Evolutionary conservation across 1,140 invertebrate species (phyloP).

Genomic region (Zaprionus ornatus): DNA sequence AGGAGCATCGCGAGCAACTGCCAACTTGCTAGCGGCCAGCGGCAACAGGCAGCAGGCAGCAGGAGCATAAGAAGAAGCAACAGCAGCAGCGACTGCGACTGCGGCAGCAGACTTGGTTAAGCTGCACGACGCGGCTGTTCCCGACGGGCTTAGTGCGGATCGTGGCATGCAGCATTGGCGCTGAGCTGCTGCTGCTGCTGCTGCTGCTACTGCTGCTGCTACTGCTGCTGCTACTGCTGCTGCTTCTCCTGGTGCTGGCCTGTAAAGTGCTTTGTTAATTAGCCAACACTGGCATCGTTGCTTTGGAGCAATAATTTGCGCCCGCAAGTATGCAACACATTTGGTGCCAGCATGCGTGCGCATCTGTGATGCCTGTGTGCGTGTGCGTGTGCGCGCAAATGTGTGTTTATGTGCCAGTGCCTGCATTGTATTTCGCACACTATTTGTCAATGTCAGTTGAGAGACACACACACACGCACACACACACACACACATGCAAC

Average conservation of each 20-base stretch:
- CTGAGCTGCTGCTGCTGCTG: background rate
- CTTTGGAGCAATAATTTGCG: constrained; percentile 76
- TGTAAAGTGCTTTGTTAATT: constrained; percentile 82
- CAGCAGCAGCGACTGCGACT: background rate
- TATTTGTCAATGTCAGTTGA: constrained; percentile 76
- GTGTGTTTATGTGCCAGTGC: constrained; percentile 16
- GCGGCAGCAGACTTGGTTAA: background rate
- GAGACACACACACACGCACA: constrained; percentile 10
- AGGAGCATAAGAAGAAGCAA: constrained; percentile 17
- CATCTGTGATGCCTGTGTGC: constrained; percentile 2
- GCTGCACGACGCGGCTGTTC: background rate
- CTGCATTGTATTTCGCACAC: constrained; percentile 72
- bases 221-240: background rate
- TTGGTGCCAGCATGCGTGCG: constrained; percentile 49
- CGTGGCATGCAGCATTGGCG: background rate
- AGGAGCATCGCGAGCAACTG: background rate
- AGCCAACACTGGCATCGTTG: constrained; percentile 69
- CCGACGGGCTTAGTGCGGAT: background rate
- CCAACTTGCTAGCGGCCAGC: constrained; percentile 4
- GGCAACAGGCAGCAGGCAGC: constrained; percentile 18
- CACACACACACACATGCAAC: constrained; percentile 19
- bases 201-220: background rate
- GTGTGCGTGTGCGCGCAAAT: background rate
- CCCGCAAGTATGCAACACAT: constrained; percentile 79
- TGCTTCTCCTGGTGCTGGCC: constrained; percentile 11